Percentiles rank a stretch among this genome's conserved stretches.
These are phyloP conservation scores for Myotis lucifugus DNA, from an alignment of 2,113 vertebrate species.

Conservation along the genomic window DNA sequence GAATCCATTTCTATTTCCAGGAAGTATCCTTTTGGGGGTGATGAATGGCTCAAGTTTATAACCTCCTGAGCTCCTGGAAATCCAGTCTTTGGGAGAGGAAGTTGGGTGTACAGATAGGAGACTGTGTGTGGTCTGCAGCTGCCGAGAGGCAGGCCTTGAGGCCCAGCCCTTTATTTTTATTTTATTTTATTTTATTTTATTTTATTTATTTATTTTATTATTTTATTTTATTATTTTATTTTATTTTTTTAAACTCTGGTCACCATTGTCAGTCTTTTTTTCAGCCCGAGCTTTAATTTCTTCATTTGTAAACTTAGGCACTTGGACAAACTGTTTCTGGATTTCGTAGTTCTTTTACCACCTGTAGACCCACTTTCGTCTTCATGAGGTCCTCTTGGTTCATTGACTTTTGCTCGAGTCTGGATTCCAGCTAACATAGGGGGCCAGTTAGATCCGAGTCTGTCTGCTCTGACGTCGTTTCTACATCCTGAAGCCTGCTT, in stretches of 20 bases:
- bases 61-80: conserved; percentile 45
- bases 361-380: neutral
- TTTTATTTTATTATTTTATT: neutral
- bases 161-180: neutral
- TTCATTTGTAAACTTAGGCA: neutral
- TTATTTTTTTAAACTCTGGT: neutral
- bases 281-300: neutral
- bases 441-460: neutral
- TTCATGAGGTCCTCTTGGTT: neutral
- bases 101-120: neutral
- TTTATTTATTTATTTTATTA: neutral
- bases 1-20: conserved; percentile 71
- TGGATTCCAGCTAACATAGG: neutral
- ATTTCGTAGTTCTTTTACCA: neutral
- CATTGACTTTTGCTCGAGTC: conserved; percentile 1
- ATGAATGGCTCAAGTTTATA: conserved; percentile 51
- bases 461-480: neutral
- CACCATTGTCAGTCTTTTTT: neutral
- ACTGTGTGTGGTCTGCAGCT: neutral
- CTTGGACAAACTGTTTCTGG: neutral
- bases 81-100: neutral
- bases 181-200: neutral
- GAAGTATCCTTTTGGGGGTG: conserved; percentile 68
- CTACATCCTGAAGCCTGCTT: neutral
- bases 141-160: neutral